Conservation (phyloP, 2,113 vertebrate species). For the Lepus americanus region DNA sequence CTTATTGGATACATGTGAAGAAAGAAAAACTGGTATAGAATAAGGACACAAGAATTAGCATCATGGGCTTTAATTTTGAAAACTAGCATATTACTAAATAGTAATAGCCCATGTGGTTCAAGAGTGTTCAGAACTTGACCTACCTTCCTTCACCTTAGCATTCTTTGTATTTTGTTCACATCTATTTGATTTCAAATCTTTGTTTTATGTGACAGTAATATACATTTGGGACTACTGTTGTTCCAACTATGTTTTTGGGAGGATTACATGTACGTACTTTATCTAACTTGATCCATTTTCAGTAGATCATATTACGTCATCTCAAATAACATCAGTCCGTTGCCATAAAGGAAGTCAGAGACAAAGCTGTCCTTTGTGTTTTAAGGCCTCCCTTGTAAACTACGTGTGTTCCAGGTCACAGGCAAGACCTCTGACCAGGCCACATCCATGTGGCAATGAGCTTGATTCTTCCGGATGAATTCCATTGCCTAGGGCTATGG, state of each 20-base stretch:
- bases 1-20: no score
- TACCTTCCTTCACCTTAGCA: background rate
- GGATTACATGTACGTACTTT: background rate
- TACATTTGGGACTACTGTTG: background rate
- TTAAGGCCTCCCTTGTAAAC: background rate
- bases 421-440: background rate
- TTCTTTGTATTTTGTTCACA: background rate
- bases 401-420: background rate
- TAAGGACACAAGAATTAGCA: background rate
- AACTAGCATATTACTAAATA: background rate
- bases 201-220: background rate
- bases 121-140: background rate
- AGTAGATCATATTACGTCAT: background rate
- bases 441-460: background rate
- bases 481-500: background rate
- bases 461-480: background rate
- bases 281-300: constrained; percentile 1
- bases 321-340: background rate
- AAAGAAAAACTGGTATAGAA: background rate
- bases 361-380: background rate
- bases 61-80: background rate
- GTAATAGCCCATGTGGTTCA: background rate
- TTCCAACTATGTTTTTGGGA: background rate
- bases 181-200: background rate
- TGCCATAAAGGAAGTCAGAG: background rate